phyloP scores from a whole-genome alignment of 2,888 invertebrate genomes.

The Schrankia costaestrigalis region DNA sequence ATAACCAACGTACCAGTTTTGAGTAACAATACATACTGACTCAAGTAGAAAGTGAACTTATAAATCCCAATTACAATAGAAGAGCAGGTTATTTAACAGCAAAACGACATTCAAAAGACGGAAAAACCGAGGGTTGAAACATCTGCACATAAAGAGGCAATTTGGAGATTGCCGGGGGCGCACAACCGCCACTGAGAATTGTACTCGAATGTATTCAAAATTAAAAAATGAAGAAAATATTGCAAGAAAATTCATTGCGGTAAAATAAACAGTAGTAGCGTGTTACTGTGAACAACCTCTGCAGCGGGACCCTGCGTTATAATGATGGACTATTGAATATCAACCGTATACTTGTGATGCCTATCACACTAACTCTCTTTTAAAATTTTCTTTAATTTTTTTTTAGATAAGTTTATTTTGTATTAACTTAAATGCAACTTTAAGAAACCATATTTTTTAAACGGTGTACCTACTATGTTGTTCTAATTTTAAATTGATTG shows the following conservation, averaged over 20 bases:
- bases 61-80: conserved; percentile 72
- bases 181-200: conserved; percentile 72
- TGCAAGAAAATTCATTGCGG: conserved; percentile 75
- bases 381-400: no score
- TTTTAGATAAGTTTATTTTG: no score
- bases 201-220: conserved; percentile 79
- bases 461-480: conserved; percentile 9
- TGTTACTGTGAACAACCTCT: conserved; percentile 52
- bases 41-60: conserved; percentile 52
- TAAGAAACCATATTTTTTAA: conserved; percentile 19
- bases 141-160: conserved; percentile 81
- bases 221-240: conserved; percentile 76
- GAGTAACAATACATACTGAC: no score
- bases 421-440: conserved; percentile 19
- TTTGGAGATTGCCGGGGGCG: conserved; percentile 80
- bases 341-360: no score
- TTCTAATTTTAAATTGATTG: conserved; percentile 3
- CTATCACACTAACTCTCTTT: no score
- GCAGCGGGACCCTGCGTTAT: conserved; percentile 18
- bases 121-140: conserved; percentile 78
- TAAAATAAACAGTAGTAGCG: conserved; percentile 75
- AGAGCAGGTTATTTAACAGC: conserved; percentile 78
- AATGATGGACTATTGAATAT: no score
- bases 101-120: conserved; percentile 80
- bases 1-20: no score